phyloP scores from a whole-genome alignment of 1,140 invertebrate genomes.

The Latrodectus geometricus region DNA sequence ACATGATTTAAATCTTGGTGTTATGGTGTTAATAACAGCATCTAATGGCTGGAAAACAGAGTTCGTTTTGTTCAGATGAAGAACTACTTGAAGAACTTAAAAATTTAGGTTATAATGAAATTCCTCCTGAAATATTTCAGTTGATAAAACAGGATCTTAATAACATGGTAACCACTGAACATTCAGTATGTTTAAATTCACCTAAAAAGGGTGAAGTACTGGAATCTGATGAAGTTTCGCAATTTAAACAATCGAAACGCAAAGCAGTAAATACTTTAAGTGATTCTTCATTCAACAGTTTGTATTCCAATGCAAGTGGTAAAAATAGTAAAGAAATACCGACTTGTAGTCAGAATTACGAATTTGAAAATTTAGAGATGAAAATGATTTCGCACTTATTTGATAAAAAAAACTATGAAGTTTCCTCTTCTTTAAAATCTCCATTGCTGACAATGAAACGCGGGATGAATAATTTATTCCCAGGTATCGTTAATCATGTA shows the following conservation, averaged over 20 bases:
- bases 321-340: not conserved
- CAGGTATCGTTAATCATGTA: no score
- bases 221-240: not conserved
- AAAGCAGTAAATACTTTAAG: not conserved
- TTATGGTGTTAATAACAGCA: no score
- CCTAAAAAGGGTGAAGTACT: not conserved
- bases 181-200: not conserved
- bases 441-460: no score
- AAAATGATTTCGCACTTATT: no score
- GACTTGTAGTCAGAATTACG: not conserved
- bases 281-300: not conserved
- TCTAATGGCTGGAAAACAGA: no score
- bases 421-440: no score
- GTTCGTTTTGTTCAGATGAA: constrained; percentile 20
- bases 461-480: no score
- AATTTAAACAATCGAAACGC: not conserved
- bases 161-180: not conserved
- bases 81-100: constrained; percentile 30
- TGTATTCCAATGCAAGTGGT: not conserved
- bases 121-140: constrained; percentile 22
- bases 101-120: constrained; percentile 37
- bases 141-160: constrained; percentile 45
- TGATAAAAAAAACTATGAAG: no score
- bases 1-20: no score
- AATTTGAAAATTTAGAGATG: not conserved